Evolutionary conservation across 2,888 invertebrate genomes (phyloP).

Genomic region (Linnaemya tessellans): DNA sequence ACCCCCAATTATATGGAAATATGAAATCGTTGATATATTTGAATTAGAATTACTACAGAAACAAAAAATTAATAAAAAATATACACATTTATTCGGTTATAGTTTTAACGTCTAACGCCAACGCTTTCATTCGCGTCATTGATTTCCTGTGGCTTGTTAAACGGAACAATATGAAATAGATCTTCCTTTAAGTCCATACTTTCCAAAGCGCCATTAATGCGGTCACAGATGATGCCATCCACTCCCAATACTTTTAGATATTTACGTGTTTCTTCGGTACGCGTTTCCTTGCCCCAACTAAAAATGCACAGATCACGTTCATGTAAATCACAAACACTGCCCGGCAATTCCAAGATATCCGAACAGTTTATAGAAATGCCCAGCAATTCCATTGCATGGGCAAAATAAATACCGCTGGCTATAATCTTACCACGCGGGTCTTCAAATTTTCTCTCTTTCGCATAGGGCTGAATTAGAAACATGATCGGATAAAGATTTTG

Average conservation of each 20-base stretch:
- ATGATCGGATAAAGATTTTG: conserved; percentile 98
- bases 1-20: no score
- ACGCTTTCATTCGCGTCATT: neutral
- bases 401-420: conserved; percentile 91
- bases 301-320: conserved; percentile 92
- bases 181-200: conserved; percentile 77
- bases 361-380: conserved; percentile 96
- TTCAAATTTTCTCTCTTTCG: conserved; percentile 84
- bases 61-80: no score
- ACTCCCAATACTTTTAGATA: conserved; percentile 92
- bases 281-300: conserved; percentile 97
- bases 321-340: conserved; percentile 87
- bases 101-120: no score
- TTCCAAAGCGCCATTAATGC: conserved; percentile 84
- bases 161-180: conserved; percentile 40
- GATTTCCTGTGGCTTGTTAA: neutral
- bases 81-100: no score
- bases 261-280: conserved; percentile 90
- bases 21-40: no score
- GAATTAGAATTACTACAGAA: no score
- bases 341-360: conserved; percentile 90
- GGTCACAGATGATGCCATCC: conserved; percentile 97
- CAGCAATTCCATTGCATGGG: conserved; percentile 90
- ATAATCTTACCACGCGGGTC: conserved; percentile 91
- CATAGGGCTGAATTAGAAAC: conserved; percentile 85